These are phyloP conservation scores for Chorisops tibialis DNA, from an alignment of 2,888 invertebrate species.

Conservation along the genomic window DNA sequence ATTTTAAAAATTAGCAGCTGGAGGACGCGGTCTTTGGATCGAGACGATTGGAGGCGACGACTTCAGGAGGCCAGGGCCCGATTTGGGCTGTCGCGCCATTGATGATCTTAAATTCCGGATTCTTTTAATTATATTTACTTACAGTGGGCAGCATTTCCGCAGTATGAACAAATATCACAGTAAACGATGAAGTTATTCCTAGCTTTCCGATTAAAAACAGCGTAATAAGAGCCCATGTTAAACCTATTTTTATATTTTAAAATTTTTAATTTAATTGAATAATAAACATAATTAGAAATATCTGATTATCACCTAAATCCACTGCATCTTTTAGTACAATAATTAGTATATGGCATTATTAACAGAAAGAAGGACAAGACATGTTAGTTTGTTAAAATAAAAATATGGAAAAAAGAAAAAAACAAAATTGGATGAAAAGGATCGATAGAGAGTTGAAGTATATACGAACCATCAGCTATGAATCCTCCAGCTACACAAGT, in stretches of 20 bases:
- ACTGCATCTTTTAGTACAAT: background rate
- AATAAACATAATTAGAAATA: constrained; percentile 6
- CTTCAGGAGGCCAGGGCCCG: too few relatives aligned
- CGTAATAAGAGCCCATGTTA: constrained; percentile 55
- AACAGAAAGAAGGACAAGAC: background rate
- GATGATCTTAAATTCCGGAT: too few relatives aligned
- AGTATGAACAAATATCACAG: constrained; percentile 60
- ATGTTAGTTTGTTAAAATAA: background rate
- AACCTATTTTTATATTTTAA: too few relatives aligned
- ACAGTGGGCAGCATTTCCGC: constrained; percentile 53
- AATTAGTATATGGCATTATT: background rate
- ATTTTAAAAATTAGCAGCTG: too few relatives aligned
- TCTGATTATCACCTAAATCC: background rate
- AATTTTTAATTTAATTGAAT: constrained; percentile 21
- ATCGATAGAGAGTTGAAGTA: background rate
- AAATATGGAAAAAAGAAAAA: background rate
- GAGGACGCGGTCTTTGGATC: too few relatives aligned
- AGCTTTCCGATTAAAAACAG: constrained; percentile 63
- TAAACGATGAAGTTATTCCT: constrained; percentile 62
- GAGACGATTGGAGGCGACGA: too few relatives aligned
- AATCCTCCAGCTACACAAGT: constrained; percentile 58
- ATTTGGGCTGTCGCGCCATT: background rate
- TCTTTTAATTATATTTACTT: constrained; percentile 2
- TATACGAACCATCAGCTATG: constrained; percentile 51
- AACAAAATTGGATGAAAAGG: background rate